These are phyloP conservation scores for Sebastes reedi DNA, from an alignment of 2,797 vertebrate genomes.

Conservation along the genomic window DNA sequence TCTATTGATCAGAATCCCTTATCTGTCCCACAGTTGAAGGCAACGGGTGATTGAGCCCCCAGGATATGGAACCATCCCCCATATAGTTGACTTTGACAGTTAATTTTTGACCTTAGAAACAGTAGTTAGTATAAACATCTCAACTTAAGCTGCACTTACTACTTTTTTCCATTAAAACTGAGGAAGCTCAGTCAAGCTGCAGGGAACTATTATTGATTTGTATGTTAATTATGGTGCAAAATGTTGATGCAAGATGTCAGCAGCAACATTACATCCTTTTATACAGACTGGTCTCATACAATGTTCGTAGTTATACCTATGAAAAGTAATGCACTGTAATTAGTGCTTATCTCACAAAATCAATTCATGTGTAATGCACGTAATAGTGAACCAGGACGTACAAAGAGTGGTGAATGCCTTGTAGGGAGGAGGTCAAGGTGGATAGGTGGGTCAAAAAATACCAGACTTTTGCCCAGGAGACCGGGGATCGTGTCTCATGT, in stretches of 20 bases:
- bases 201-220: not conserved
- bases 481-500: no score
- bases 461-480: no score
- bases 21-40: not conserved
- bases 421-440: no score
- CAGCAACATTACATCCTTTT: not conserved
- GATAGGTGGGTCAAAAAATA: no score
- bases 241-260: not conserved
- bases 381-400: no score
- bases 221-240: not conserved
- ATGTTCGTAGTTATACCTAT: no score
- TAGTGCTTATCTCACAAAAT: no score
- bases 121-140: not conserved
- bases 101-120: not conserved
- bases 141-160: not conserved
- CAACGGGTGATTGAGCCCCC: not conserved
- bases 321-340: no score
- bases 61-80: not conserved
- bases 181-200: not conserved
- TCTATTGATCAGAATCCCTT: not conserved
- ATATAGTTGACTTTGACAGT: not conserved
- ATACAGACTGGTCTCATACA: not conserved
- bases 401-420: no score
- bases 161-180: not conserved
- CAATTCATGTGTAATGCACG: no score